Conservation (phyloP, 2,888 invertebrate genomes). For the Cremastinae sp. region DNA sequence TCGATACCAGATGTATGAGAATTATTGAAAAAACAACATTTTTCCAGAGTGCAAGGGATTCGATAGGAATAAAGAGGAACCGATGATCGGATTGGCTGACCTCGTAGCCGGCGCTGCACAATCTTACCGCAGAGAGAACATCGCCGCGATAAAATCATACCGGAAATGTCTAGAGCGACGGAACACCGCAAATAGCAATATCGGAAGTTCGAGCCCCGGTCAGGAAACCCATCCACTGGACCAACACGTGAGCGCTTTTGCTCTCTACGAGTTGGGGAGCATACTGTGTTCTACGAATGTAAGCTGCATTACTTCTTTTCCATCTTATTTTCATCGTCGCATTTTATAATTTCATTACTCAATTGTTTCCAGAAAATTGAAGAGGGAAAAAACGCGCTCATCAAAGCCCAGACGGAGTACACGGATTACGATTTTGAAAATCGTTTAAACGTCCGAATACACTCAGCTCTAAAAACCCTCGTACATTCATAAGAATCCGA, state of each 20-base stretch:
- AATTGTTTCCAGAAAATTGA: conserved; percentile 80
- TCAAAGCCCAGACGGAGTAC: conserved; percentile 82
- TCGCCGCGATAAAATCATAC: conserved; percentile 70
- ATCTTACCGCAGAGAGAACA: conserved; percentile 78
- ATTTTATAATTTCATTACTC: no score
- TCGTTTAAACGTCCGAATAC: conserved; percentile 84
- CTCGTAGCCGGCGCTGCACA: conserved; percentile 82
- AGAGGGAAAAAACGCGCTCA: conserved; percentile 81
- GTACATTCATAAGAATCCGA: conserved; percentile 26
- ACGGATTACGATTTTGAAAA: conserved; percentile 86
- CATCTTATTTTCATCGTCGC: no score
- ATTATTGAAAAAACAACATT: conserved; percentile 2
- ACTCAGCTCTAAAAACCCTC: conserved; percentile 80
- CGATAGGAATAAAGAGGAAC: conserved; percentile 77
- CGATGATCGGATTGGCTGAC: conserved; percentile 82
- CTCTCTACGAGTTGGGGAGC: conserved; percentile 84
- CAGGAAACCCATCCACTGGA: conserved; percentile 66
- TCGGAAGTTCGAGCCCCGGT: not conserved
- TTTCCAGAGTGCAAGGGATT: conserved; percentile 76
- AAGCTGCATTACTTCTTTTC: conserved; percentile 58
- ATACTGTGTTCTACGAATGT: conserved; percentile 71
- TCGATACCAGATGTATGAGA: not conserved
- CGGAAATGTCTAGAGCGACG: conserved; percentile 72
- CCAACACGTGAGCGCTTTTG: conserved; percentile 84
- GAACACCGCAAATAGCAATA: conserved; percentile 6